phyloP scores from a whole-genome alignment of 2,888 invertebrate species.

The Athalia cordata region DNA sequence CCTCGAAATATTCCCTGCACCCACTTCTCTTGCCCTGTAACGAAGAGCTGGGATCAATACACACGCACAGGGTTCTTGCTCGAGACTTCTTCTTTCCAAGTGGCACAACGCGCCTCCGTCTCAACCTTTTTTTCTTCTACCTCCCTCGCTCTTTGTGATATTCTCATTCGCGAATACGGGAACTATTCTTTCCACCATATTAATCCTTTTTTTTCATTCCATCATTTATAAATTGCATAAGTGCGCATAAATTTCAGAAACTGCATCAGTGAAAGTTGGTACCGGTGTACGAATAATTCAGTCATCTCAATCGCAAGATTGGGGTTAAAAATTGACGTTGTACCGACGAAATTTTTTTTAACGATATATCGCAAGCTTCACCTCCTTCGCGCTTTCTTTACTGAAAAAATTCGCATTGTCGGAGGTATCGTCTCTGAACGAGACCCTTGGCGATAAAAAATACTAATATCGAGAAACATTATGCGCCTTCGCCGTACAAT shows the following conservation, averaged over 20 bases:
- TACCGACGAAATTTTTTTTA: background rate
- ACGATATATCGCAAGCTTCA: background rate
- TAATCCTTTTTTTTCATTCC: too few relatives aligned
- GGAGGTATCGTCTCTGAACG: conserved; percentile 50
- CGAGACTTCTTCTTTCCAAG: conserved; percentile 16
- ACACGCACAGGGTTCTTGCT: conserved; percentile 34
- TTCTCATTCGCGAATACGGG: too few relatives aligned
- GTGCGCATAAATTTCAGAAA: too few relatives aligned
- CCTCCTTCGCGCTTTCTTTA: background rate
- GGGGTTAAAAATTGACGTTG: too few relatives aligned
- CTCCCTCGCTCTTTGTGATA: too few relatives aligned
- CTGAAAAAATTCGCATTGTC: conserved; percentile 33
- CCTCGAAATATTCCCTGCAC: conserved; percentile 26
- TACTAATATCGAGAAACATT: conserved; percentile 53
- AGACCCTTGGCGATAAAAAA: conserved; percentile 51
- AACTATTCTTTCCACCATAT: too few relatives aligned
- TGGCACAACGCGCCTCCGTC: conserved; percentile 20
- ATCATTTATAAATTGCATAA: too few relatives aligned
- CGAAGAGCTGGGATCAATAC: conserved; percentile 30
- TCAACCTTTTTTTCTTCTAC: background rate
- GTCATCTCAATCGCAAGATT: too few relatives aligned
- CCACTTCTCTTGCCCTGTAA: conserved; percentile 7
- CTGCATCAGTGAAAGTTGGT: too few relatives aligned
- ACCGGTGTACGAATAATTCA: too few relatives aligned
- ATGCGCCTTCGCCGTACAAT: conserved; percentile 54